These are phyloP conservation scores for Pecten maximus DNA, from an alignment of 2,888 invertebrate genomes.

Conservation along the genomic window DNA sequence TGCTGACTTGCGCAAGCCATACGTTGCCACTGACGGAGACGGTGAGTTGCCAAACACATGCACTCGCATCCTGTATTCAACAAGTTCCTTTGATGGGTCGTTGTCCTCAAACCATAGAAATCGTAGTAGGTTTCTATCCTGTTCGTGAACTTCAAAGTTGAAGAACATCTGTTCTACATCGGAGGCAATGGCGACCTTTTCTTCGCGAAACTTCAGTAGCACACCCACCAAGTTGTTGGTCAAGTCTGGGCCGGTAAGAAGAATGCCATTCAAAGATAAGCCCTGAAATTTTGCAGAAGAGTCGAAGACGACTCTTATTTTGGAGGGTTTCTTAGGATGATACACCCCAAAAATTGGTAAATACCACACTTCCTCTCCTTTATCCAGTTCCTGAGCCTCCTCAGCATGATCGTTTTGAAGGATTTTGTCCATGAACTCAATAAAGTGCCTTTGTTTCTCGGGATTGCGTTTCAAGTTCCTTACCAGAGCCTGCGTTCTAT, in stretches of 20 bases:
- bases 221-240: constrained; percentile 39
- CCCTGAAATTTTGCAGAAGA: no score
- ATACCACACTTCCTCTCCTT: not conserved
- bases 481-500: no score
- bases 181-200: not conserved
- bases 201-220: constrained; percentile 23
- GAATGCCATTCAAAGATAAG: not conserved
- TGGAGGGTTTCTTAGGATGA: not conserved
- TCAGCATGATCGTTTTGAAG: not conserved
- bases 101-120: constrained; percentile 40
- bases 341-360: not conserved
- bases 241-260: constrained; percentile 36
- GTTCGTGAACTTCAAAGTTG: constrained; percentile 26
- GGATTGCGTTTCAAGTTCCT: not conserved
- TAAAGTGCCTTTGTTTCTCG: not conserved
- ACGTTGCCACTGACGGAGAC: constrained; percentile 31
- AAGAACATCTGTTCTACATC: constrained; percentile 42
- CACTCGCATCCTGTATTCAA: constrained; percentile 36
- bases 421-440: not conserved
- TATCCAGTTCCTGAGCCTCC: not conserved
- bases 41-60: constrained; percentile 43
- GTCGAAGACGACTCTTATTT: no score
- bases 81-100: not conserved
- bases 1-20: constrained; percentile 31
- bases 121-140: constrained; percentile 40